These are phyloP conservation scores for Blastomussa wellsi DNA, from an alignment of 92 coral and sea anemone species.

Conservation along the genomic window DNA sequence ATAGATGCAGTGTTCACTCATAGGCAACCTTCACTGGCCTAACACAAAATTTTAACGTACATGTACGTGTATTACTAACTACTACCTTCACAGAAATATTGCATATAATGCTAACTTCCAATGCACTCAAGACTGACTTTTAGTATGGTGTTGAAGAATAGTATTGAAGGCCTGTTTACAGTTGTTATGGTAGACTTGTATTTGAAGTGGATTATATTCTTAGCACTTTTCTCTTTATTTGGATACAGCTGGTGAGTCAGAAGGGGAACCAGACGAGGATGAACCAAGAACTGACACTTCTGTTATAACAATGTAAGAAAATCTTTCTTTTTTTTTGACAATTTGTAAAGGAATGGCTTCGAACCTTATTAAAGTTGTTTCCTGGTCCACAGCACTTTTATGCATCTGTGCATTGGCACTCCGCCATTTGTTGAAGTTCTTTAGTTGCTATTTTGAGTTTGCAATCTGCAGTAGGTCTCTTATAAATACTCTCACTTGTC, in stretches of 20 bases:
- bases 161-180: neutral
- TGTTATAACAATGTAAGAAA: conserved; percentile 33
- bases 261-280: conserved; percentile 40
- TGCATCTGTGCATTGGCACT: too few species aligned
- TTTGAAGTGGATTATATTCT: neutral
- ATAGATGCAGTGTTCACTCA: neutral
- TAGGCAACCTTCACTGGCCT: neutral
- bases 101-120: neutral
- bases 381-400: too few species aligned
- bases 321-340: neutral
- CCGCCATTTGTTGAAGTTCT: too few species aligned
- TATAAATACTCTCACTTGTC: too few species aligned
- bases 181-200: neutral
- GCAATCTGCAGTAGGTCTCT: too few species aligned
- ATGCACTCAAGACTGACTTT: neutral
- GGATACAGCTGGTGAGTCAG: conserved; percentile 45
- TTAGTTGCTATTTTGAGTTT: too few species aligned
- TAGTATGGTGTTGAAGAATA: neutral
- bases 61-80: neutral
- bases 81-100: neutral
- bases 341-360: too few species aligned
- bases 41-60: neutral
- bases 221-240: neutral
- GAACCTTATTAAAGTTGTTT: too few species aligned
- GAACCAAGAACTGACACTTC: conserved; percentile 35